Conservation (phyloP, 2,888 invertebrate species). For the Tridacna crocea region DNA sequence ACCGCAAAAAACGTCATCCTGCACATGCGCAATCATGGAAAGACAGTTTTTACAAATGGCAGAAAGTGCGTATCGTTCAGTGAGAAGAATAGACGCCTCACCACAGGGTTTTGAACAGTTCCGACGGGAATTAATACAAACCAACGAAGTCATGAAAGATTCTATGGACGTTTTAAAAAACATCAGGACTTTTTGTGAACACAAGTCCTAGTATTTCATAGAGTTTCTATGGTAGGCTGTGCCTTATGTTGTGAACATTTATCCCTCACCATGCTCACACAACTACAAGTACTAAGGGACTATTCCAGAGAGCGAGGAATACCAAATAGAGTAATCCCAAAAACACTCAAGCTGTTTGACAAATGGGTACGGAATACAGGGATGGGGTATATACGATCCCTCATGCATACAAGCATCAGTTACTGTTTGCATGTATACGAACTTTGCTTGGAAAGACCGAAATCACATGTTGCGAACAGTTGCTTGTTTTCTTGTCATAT, state of each 20-base stretch:
- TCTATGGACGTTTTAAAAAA: slow-evolving; percentile 69
- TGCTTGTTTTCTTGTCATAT: background rate
- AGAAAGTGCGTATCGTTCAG: slow-evolving; percentile 70
- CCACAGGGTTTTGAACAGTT: slow-evolving; percentile 71
- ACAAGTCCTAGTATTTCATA: slow-evolving; percentile 36
- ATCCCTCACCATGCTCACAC: too few species aligned
- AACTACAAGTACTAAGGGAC: too few species aligned
- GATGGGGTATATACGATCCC: too few species aligned
- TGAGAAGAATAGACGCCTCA: slow-evolving; percentile 66
- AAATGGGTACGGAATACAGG: too few species aligned
- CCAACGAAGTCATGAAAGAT: slow-evolving; percentile 69
- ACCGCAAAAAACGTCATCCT: slow-evolving; percentile 59
- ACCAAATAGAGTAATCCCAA: too few species aligned
- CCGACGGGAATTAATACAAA: slow-evolving; percentile 68
- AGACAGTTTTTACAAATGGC: slow-evolving; percentile 73
- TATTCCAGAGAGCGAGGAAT: background rate
- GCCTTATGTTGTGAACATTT: too few species aligned
- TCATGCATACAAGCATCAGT: too few species aligned
- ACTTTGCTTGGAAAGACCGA: too few species aligned
- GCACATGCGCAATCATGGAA: slow-evolving; percentile 74
- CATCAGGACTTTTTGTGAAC: slow-evolving; percentile 70
- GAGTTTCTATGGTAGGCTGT: background rate
- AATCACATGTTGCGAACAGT: background rate
- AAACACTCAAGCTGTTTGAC: too few species aligned
- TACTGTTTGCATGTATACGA: too few species aligned